Conservation (phyloP, 2,113 vertebrate genomes). For the Synodontis membranacea region DNA sequence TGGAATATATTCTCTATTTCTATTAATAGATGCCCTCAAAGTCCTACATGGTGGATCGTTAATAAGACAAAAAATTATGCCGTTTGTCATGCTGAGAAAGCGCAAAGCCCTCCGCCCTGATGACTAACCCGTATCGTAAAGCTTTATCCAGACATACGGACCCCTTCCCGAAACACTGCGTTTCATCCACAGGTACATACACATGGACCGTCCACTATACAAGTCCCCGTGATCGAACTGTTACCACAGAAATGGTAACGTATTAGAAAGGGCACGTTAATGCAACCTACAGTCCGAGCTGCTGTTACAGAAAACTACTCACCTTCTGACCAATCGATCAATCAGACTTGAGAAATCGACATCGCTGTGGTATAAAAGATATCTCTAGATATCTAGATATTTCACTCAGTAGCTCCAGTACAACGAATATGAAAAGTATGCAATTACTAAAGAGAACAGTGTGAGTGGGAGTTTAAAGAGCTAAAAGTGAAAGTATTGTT, state of each 20-base stretch:
- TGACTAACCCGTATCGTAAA: background rate
- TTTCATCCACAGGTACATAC: background rate
- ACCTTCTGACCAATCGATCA: background rate
- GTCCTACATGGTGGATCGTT: too few relatives aligned
- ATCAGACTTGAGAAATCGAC: background rate
- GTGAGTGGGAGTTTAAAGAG: background rate
- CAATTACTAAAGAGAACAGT: background rate
- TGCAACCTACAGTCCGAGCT: background rate
- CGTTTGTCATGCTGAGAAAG: background rate
- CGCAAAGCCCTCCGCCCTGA: background rate
- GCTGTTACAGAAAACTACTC: background rate
- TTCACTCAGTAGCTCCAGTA: background rate
- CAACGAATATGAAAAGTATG: background rate
- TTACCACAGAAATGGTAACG: background rate
- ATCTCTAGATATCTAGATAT: too few relatives aligned
- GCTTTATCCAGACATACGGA: too few relatives aligned
- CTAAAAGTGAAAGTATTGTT: background rate
- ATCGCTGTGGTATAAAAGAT: background rate
- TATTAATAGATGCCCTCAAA: too few relatives aligned
- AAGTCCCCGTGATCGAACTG: background rate
- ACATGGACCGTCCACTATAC: background rate
- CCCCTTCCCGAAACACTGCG: too few relatives aligned
- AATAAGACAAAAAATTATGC: too few relatives aligned
- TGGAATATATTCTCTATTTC: too few relatives aligned
- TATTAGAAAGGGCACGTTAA: background rate